Evolutionary conservation across 2,888 invertebrate species (phyloP), one percentile per base, ranked within the genome.

Genomic region (Pterostichus niger): DNA sequence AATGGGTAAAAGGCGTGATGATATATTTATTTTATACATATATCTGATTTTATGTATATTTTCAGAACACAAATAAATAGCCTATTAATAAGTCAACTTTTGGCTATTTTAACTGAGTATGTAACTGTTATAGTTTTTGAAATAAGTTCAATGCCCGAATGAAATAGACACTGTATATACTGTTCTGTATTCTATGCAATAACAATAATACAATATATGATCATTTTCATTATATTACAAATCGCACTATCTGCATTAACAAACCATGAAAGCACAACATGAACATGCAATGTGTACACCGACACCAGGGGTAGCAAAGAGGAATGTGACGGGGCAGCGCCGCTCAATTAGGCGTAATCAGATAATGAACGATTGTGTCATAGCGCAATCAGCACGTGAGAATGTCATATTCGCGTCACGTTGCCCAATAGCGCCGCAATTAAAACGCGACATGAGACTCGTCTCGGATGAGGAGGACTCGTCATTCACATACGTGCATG

Each of bases 291-390:
- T n/a, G 3, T 17, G 68, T 40, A 1, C 24, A 9, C 15, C 15
- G 35, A 40, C 31, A 64, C 68, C 0, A 7, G 40, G 68, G 40
- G 44, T 44, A 13, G 40, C 44, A 71, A 71, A 71, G 68, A 71
- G 68, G 64, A 11, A 40, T 33, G n/a, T 64, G 64, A n/a, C n/a
- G n/a, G 68, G 17, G 15, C 44, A 17, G 40, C 44, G 40, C 56
- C 81, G 73, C 40, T 81, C 81, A 81, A 81, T 81, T 81, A 81
- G 56, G 54, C 56, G 35, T 81, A 81, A 81, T 73, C 81, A 81
- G 68, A 81, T 81, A 81, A 81, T 81, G 64, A 81, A 73, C 81
- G 81, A 71, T 81, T 81, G 81, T 71, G 68, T 73, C 81, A 81
- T 52, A 54, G 81, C 71, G 68, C 68, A 71, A 81, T 81, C 81